Percentiles rank a stretch among this genome's conserved stretches.
phyloP scores from a whole-genome alignment of 2,113 vertebrate genomes.

The Gorsachius goisagi region DNA sequence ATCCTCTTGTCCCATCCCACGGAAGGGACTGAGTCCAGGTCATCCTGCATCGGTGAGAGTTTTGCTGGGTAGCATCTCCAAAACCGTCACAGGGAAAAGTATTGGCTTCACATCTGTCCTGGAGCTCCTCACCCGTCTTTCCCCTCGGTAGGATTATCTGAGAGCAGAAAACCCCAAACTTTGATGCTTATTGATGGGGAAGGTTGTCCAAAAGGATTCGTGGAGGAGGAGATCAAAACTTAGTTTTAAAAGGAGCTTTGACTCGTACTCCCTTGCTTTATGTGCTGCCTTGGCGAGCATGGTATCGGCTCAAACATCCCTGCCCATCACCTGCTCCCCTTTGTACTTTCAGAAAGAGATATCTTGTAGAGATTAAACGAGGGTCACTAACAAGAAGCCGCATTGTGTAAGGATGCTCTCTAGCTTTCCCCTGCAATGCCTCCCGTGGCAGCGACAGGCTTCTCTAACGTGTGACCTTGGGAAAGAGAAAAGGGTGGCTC shows the following conservation, averaged over 20 bases:
- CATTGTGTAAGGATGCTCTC: conserved; percentile 3
- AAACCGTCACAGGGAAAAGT: background rate
- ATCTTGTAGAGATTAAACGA: background rate
- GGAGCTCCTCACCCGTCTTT: background rate
- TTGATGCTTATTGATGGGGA: background rate
- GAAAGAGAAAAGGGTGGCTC: background rate
- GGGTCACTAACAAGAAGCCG: background rate
- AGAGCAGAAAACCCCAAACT: background rate
- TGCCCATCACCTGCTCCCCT: background rate
- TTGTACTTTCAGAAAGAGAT: conserved; percentile 2
- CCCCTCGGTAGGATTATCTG: background rate
- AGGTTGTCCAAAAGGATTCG: background rate
- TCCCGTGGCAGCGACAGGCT: background rate
- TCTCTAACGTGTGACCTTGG: background rate
- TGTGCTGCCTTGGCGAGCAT: background rate
- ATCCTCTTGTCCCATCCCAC: background rate
- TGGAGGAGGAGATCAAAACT: background rate
- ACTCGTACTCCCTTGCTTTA: background rate
- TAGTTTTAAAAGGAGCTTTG: background rate
- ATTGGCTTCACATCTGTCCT: background rate
- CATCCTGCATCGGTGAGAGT: background rate
- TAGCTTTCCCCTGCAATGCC: background rate
- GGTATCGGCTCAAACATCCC: background rate
- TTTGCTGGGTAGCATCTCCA: background rate
- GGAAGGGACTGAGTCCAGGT: background rate